Evolutionary conservation across 2,888 invertebrate species (phyloP), one percentile per base, ranked within the genome.

Genomic region (Allacma fusca): DNA sequence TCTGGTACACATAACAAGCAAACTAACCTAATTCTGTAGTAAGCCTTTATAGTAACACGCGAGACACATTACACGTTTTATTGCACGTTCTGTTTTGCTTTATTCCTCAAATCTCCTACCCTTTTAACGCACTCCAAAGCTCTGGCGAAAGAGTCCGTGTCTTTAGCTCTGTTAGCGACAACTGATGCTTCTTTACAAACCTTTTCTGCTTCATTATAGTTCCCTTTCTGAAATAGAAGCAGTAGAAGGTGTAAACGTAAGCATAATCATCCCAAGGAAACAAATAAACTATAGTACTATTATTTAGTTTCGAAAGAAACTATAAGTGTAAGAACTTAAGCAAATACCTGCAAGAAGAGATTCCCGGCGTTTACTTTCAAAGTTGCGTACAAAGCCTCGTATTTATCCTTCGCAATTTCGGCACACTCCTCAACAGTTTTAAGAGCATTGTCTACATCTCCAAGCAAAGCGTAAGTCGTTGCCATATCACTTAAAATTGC

Each of bases 291-390:
- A n/a, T n/a, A n/a, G n/a, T n/a, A n/a, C n/a, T n/a, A n/a, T n/a
- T n/a, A n/a, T n/a, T n/a, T n/a, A n/a, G n/a, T n/a, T n/a, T n/a
- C n/a, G n/a, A n/a, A n/a, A n/a, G n/a, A n/a, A n/a, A 40, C 40
- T 13, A 9, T 40, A 40, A 13, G 13, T 40, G 5, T 40, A 40
- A 40, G 13, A 9, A 40, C 40, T 64, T 44, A 57, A 13, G n/a
- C 59, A 40, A 5, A 64, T 77, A 82, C 83, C 82, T 82, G 82
- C 19, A 83, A 62, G 67, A 82, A 78, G 44, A 84, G 26, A 65
- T 81, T 84, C 29, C 82, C 84, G 12, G 80, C 80, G 74, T 82
- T 84, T 9, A 84, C 78, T 65, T 75, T 71, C 29, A 84, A 79
- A 0, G 80, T 80, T 13, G 82, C 79, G 70, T 81, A 80, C 13